Evolutionary conservation across 2,888 invertebrate genomes (phyloP), one percentile per base, ranked within the genome.

Genomic region (Lasioglossum figueresi): DNA sequence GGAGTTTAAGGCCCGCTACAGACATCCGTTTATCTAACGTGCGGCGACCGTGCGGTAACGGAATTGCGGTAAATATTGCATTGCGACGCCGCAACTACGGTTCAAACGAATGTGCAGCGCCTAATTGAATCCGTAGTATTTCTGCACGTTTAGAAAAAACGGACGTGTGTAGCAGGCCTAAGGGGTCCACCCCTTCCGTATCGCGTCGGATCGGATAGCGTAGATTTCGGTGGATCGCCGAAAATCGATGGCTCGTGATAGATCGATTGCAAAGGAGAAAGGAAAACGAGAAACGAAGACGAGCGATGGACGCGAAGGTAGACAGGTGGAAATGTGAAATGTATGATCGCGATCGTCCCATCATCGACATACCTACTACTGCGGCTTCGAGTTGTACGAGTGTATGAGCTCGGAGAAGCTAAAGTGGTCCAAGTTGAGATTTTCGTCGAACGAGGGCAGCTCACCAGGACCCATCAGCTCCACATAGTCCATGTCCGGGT

Each of bases 391-490:
- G 88, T 91, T 94, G 91, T 94, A 94, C 77, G 93, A 86, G 89
- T 93, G 93, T 91, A 94, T 94, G 89, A 94, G 94, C 71, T 95
- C 95, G 84, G 92, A 81, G 91, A 94, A 94, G 76, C 91, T 92
- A 84, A 95, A 92, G 76, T 92, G 93, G 85, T 95, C 95, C 93
- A 95, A 91, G 91, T 92, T 94, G 93, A 95, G 93, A 91, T 94
- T 95, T 85, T 95, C 95, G 79, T 95, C 95, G 85, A 95, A 94
- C 77, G 93, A 85, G 45, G 93, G 88, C 82, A 95, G 91, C 83
- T 94, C 94, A 73, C 90, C 87, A 78, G 93, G 92, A 86, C 90
- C 86, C 90, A 95, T 94, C 91, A 95, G 90, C 74, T 94, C 94
- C 89, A 92, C 92, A 92, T 95, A 95, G 91, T 95, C 95, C 94